Evolutionary conservation across 1,140 invertebrate genomes (phyloP).

Genomic region (Drosophila santomea): DNA sequence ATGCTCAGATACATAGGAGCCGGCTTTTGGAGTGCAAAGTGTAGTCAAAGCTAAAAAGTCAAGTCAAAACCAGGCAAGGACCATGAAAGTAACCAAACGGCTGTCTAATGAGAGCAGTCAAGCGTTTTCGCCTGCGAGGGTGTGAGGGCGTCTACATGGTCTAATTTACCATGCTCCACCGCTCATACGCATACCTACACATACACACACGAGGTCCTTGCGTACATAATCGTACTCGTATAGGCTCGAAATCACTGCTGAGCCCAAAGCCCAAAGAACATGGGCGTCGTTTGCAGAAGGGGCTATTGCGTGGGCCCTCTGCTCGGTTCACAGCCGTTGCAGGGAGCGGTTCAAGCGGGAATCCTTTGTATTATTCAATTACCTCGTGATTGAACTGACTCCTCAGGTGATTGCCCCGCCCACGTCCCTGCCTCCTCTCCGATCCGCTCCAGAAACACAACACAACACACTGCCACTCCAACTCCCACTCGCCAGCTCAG

Average conservation of each 20-base stretch:
- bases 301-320: background rate
- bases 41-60: conserved; percentile 64
- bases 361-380: conserved; percentile 16
- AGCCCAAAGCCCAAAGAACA: background rate
- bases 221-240: background rate
- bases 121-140: conserved; percentile 22
- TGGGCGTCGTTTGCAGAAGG: background rate
- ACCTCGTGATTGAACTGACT: conserved; percentile 15
- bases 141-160: conserved; percentile 6
- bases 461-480: background rate
- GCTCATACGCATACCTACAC: background rate
- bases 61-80: conserved; percentile 59
- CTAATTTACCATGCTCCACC: conserved; percentile 58
- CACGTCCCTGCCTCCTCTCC: background rate
- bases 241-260: background rate
- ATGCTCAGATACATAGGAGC: conserved; percentile 7
- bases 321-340: background rate
- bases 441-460: background rate
- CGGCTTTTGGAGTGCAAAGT: conserved; percentile 62
- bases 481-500: background rate
- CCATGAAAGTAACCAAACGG: conserved; percentile 67
- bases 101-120: conserved; percentile 70
- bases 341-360: background rate
- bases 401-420: conserved; percentile 1
- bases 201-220: too few species aligned